These are phyloP conservation scores for Jaculus jaculus DNA, from an alignment of 2,113 vertebrate genomes.

Conservation along the genomic window DNA sequence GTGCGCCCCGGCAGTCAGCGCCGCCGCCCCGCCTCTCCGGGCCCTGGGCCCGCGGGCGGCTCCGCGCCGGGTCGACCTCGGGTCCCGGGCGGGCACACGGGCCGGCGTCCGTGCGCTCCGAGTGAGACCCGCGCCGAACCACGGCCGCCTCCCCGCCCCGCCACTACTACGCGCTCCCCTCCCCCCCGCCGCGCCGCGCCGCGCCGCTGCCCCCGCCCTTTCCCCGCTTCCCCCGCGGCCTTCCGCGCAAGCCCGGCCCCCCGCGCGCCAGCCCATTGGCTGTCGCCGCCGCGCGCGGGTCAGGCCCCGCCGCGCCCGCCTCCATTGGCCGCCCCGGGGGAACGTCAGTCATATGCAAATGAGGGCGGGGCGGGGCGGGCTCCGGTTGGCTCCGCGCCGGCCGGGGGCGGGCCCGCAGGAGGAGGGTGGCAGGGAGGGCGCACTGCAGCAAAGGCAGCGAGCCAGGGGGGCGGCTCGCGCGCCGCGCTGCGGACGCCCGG, in stretches of 20 bases:
- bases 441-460: slow-evolving; percentile 80
- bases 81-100: slow-evolving; percentile 59
- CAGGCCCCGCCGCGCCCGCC: slow-evolving; percentile 76
- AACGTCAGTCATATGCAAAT: slow-evolving; percentile 85
- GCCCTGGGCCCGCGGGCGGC: slow-evolving; percentile 42
- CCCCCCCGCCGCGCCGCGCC: slow-evolving; percentile 60
- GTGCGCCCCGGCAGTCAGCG: slow-evolving; percentile 48
- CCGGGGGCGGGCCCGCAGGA: slow-evolving; percentile 71
- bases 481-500: slow-evolving; percentile 61
- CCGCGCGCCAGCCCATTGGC: slow-evolving; percentile 74
- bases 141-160: slow-evolving; percentile 78
- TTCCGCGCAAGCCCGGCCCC: slow-evolving; percentile 80
- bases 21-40: slow-evolving; percentile 69
- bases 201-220: slow-evolving; percentile 43
- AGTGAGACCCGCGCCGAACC: slow-evolving; percentile 74
- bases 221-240: slow-evolving; percentile 79
- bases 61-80: slow-evolving; percentile 61
- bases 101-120: slow-evolving; percentile 74
- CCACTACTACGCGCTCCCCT: slow-evolving; percentile 81
- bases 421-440: slow-evolving; percentile 79
- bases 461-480: slow-evolving; percentile 74
- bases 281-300: slow-evolving; percentile 75
- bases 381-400: slow-evolving; percentile 72
- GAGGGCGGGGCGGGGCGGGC: slow-evolving; percentile 56
- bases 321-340: slow-evolving; percentile 78